Conservation (phyloP, 1,140 invertebrate genomes). For the Venturia canescens region DNA sequence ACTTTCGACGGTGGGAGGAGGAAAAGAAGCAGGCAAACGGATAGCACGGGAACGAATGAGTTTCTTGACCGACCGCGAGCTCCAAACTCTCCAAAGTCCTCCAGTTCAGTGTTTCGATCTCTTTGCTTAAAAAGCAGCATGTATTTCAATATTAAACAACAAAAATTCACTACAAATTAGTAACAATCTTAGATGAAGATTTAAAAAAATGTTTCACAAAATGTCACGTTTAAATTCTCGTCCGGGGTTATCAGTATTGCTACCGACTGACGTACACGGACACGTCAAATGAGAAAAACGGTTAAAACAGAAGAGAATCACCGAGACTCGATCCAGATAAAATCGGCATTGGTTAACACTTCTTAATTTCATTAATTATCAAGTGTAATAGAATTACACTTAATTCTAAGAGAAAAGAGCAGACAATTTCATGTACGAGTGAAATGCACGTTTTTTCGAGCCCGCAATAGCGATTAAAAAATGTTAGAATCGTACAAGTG, state of each 20-base stretch:
- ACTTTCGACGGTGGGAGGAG: constrained; percentile 8
- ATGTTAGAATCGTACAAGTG: not conserved
- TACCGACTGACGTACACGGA: not conserved
- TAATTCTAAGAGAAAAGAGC: not conserved
- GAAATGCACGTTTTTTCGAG: not conserved
- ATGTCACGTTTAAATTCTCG: constrained; percentile 22
- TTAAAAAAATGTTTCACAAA: constrained; percentile 11
- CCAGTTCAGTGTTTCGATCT: not conserved
- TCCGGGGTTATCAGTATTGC: not conserved
- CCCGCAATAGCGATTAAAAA: not conserved
- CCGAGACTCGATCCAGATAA: not conserved
- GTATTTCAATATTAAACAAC: not conserved
- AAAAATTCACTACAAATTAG: not conserved
- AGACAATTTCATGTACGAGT: not conserved
- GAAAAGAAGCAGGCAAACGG: constrained; percentile 34
- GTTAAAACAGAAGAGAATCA: not conserved
- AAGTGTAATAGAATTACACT: too few species aligned
- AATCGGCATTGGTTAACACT: too few species aligned
- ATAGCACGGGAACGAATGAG: constrained; percentile 17
- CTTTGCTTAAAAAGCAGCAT: not conserved
- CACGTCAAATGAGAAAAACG: not conserved
- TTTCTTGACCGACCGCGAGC: constrained; percentile 5
- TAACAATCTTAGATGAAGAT: not conserved
- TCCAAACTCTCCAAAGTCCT: constrained; percentile 26
- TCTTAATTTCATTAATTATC: too few species aligned